Conservation (phyloP, 2,113 vertebrate species). For the Cochlearius cochlearius region DNA sequence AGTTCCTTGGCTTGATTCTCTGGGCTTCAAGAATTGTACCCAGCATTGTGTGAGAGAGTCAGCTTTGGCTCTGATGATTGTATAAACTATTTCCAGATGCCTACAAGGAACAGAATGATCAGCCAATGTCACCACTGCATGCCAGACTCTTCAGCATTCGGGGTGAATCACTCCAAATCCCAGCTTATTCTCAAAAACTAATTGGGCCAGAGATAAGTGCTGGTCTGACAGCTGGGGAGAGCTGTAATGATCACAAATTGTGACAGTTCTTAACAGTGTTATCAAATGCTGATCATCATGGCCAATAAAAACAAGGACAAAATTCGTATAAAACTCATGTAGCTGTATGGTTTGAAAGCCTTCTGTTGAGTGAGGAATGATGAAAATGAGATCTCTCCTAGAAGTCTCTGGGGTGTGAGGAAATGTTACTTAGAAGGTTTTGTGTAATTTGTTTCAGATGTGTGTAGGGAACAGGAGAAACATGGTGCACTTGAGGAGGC, state of each 20-base stretch:
- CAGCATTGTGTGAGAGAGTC: not conserved
- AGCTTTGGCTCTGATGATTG: slow-evolving; percentile 6
- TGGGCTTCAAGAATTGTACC: not conserved
- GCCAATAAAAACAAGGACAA: not conserved
- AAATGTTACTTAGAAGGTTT: not conserved
- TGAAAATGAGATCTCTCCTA: not conserved
- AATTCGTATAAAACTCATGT: not conserved
- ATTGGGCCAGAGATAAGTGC: slow-evolving; percentile 6
- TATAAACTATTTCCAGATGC: slow-evolving; percentile 50
- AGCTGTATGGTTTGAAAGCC: not conserved
- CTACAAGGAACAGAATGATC: slow-evolving; percentile 47
- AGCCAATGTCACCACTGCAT: not conserved
- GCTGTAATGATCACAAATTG: not conserved
- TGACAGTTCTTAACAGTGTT: not conserved
- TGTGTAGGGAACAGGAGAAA: not conserved
- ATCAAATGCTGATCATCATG: not conserved
- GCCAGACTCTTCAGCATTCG: slow-evolving; percentile 36
- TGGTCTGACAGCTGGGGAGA: slow-evolving; percentile 36
- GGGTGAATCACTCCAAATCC: not conserved
- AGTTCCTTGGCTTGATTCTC: not conserved
- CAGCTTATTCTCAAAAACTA: slow-evolving; percentile 20
- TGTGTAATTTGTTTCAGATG: slow-evolving; percentile 9
- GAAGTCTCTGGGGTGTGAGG: not conserved
- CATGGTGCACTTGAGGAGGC: not conserved
- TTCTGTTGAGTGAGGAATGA: not conserved